Evolutionary conservation across 2,113 vertebrate species (phyloP).

Genomic region (Aegithalos caudatus): DNA sequence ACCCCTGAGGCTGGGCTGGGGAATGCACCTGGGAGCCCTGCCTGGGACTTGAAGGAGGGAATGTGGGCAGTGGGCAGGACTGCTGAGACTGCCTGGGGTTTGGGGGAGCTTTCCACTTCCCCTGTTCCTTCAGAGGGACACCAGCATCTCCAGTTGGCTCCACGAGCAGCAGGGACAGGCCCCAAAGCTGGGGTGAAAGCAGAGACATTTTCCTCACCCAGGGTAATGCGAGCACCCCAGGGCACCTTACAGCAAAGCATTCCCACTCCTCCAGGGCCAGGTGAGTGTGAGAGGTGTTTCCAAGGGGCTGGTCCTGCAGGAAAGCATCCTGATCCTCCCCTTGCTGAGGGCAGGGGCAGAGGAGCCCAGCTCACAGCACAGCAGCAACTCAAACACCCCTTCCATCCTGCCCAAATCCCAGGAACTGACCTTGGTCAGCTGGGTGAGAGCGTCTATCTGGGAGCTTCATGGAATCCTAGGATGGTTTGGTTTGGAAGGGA

Average conservation of each 20-base stretch:
- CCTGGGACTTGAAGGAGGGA: neutral
- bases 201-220: neutral
- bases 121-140: neutral
- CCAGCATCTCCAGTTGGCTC: neutral
- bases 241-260: neutral
- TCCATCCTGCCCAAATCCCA: neutral
- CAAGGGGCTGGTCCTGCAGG: neutral
- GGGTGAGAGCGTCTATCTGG: too few species aligned
- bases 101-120: neutral
- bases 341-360: too few species aligned
- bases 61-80: neutral
- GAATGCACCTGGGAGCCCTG: neutral
- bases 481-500: neutral
- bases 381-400: neutral
- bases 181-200: neutral
- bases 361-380: neutral
- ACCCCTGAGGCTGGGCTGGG: fast-evolving
- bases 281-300: neutral
- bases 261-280: neutral
- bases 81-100: neutral
- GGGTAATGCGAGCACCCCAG: neutral
- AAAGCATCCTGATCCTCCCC: neutral
- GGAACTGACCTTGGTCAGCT: neutral
- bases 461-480: neutral
- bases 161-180: neutral